phyloP scores from a whole-genome alignment of 2,113 vertebrate genomes.

The Polypterus bichir region DNA sequence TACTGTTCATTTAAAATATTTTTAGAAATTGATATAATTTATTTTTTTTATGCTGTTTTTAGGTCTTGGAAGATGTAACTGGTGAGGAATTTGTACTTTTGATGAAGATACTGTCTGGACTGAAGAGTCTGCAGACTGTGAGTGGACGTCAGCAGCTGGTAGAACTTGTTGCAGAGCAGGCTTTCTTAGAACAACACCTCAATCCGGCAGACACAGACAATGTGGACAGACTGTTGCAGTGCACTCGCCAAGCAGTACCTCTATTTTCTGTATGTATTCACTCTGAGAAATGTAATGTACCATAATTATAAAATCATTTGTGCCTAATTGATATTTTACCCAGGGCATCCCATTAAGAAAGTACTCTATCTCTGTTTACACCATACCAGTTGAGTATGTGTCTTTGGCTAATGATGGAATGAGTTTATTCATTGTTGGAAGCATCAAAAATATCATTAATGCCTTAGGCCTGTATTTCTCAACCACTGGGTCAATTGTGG shows the following conservation, averaged over 20 bases:
- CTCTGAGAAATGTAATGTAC: not conserved
- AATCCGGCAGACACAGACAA: slow-evolving; percentile 79
- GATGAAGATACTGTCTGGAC: slow-evolving; percentile 80
- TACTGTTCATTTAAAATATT: too few relatives aligned
- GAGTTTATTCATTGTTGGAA: too few relatives aligned
- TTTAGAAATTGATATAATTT: too few relatives aligned
- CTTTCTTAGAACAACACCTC: slow-evolving; percentile 82
- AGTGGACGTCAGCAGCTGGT: slow-evolving; percentile 86
- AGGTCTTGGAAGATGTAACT: slow-evolving; percentile 96
- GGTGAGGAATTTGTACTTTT: slow-evolving; percentile 96
- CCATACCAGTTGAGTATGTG: too few relatives aligned
- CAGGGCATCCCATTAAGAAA: too few relatives aligned
- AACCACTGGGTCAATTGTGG: too few relatives aligned
- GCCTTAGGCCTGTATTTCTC: too few relatives aligned
- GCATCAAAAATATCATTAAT: too few relatives aligned
- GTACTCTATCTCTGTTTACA: too few relatives aligned
- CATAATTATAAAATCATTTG: not conserved
- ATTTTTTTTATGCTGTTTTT: slow-evolving; percentile 3
- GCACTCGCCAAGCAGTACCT: slow-evolving; percentile 87
- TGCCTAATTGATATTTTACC: too few relatives aligned
- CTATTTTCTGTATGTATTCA: slow-evolving; percentile 75
- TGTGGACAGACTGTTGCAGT: slow-evolving; percentile 90
- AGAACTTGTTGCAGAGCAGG: slow-evolving; percentile 87
- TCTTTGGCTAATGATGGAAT: too few relatives aligned
- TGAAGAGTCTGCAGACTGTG: slow-evolving; percentile 84